Evolutionary conservation across 2,113 vertebrate genomes (phyloP).

Genomic region (Ascaphus truei): DNA sequence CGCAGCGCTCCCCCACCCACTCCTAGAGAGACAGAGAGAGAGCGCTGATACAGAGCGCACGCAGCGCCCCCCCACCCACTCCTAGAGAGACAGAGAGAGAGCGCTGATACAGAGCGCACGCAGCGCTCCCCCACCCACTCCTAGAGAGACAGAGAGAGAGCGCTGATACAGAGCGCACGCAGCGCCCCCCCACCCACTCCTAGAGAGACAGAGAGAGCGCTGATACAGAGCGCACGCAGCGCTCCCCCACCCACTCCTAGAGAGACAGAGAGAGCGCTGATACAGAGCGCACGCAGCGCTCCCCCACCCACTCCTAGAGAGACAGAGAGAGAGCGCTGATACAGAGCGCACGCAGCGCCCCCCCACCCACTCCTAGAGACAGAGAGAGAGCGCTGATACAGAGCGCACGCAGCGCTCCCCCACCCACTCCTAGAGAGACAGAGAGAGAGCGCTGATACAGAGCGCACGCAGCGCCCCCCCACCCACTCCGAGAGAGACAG

Average conservation of each 20-base stretch:
- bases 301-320: conserved; percentile 93
- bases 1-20: conserved; percentile 96
- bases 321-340: neutral
- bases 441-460: conserved; percentile 27
- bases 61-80: conserved; percentile 97
- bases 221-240: conserved; percentile 83
- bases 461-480: conserved; percentile 93
- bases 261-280: neutral
- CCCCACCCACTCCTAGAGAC: conserved; percentile 91
- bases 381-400: neutral
- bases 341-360: conserved; percentile 91
- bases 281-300: conserved; percentile 88
- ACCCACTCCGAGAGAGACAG: conserved; percentile 84
- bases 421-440: conserved; percentile 85
- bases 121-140: conserved; percentile 98
- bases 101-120: conserved; percentile 73
- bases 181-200: conserved; percentile 98
- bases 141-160: conserved; percentile 48
- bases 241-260: conserved; percentile 97
- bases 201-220: conserved; percentile 38
- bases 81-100: conserved; percentile 55
- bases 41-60: conserved; percentile 74
- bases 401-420: conserved; percentile 96
- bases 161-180: conserved; percentile 76
- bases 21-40: conserved; percentile 61